Conservation (phyloP, 2,113 vertebrate genomes). For the Ceratotherium simum region DNA sequence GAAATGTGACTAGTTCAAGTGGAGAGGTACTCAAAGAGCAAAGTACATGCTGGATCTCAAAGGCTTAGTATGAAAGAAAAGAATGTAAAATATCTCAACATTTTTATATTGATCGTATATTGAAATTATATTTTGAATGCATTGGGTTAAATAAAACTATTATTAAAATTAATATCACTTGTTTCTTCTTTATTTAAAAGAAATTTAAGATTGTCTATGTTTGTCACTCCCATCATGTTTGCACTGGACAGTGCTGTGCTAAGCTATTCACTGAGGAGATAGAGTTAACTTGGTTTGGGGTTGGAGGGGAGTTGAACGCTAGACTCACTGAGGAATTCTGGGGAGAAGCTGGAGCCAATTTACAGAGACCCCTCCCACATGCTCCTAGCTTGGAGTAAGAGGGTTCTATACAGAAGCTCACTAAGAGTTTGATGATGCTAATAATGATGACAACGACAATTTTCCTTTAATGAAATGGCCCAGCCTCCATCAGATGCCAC, state of each 20-base stretch:
- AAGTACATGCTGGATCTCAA: accelerated
- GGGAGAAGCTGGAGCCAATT: not conserved
- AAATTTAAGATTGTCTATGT: not conserved
- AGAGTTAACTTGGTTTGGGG: not conserved
- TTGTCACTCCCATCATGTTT: not conserved
- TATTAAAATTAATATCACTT: not conserved
- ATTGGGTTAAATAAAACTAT: not conserved
- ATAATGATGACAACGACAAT: accelerated
- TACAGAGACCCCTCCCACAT: not conserved
- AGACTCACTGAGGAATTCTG: not conserved
- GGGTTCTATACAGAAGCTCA: not conserved
- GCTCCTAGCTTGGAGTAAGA: not conserved
- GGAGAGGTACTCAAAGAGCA: not conserved
- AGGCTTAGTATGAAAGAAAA: not conserved
- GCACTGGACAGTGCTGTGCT: accelerated
- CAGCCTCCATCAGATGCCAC: not conserved
- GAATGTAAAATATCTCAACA: not conserved
- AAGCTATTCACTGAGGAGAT: not conserved
- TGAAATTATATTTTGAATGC: not conserved
- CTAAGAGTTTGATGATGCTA: not conserved
- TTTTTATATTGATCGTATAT: not conserved
- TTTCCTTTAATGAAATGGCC: not conserved
- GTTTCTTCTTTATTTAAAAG: not conserved
- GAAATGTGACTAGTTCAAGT: not conserved
- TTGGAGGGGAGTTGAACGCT: not conserved